Percentiles rank a stretch among this genome's conserved stretches.
phyloP scores from a whole-genome alignment of 2,113 vertebrate genomes.

The Saccopteryx bilineata region DNA sequence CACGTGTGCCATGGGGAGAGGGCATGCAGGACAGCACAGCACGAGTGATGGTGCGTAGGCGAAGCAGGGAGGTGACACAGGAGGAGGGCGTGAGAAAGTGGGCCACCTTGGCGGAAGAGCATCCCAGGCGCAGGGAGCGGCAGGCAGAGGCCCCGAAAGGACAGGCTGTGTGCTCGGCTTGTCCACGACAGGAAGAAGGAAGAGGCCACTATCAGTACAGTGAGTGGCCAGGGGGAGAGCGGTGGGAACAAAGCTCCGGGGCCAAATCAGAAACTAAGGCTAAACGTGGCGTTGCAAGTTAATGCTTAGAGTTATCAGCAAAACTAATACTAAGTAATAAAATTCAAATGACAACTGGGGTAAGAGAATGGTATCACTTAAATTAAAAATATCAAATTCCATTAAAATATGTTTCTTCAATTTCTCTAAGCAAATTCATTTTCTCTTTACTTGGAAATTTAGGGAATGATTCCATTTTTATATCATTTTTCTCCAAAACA shows the following conservation, averaged over 20 bases:
- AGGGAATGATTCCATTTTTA: not conserved
- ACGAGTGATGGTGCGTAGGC: not conserved
- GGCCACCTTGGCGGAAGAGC: not conserved
- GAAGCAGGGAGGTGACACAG: not conserved
- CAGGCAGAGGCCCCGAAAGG: not conserved
- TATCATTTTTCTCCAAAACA: constrained; percentile 8
- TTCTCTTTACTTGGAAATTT: not conserved
- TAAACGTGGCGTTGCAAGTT: not conserved
- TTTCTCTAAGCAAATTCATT: constrained; percentile 4
- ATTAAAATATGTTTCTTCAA: not conserved
- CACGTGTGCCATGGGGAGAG: not conserved
- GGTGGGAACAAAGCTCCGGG: not conserved
- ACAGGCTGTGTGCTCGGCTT: not conserved
- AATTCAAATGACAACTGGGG: not conserved
- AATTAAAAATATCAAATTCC: constrained; percentile 21
- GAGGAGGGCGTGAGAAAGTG: not conserved
- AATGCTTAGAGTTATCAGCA: not conserved
- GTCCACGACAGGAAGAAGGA: not conserved
- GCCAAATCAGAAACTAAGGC: not conserved
- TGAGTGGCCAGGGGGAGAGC: not conserved
- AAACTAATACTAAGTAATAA: constrained; percentile 5
- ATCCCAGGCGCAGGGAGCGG: not conserved
- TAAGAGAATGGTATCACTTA: constrained; percentile 11
- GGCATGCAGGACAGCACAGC: rapidly evolving
- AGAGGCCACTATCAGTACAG: not conserved